phyloP scores from a whole-genome alignment of 2,113 vertebrate species.

The Axis porcinus region DNA sequence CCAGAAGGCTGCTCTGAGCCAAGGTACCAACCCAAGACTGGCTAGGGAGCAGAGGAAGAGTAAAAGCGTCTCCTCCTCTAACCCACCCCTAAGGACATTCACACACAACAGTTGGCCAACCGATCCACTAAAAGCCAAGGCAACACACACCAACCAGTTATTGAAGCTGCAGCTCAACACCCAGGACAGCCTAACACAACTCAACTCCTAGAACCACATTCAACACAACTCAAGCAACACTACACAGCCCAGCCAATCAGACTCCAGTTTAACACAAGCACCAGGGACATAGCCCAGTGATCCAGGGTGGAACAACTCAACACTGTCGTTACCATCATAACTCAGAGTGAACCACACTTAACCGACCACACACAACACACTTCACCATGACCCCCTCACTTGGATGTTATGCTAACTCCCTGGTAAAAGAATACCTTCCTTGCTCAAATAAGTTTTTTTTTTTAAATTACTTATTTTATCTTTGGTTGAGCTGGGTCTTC shows the following conservation, averaged over 20 bases:
- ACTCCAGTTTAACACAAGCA: background rate
- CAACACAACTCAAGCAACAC: background rate
- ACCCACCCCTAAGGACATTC: background rate
- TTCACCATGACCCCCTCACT: background rate
- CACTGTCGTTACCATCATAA: background rate
- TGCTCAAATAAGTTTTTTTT: background rate
- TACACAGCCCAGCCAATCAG: background rate
- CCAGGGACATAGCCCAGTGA: background rate
- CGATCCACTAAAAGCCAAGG: background rate
- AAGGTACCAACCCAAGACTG: slow-evolving; percentile 43
- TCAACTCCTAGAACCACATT: background rate
- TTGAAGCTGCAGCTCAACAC: background rate
- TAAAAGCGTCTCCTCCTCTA: background rate
- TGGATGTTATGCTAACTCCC: background rate
- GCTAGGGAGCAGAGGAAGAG: background rate
- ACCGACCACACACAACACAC: background rate
- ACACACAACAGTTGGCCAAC: background rate
- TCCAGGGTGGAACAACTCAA: background rate
- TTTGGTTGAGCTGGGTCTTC: background rate
- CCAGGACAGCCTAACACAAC: background rate
- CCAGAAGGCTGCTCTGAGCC: slow-evolving; percentile 50
- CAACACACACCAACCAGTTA: background rate
- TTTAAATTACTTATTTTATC: background rate
- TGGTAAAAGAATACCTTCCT: background rate
- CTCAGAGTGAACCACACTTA: background rate